Evolutionary conservation across 2,888 invertebrate species (phyloP).

Genomic region (Colostygia pectinataria): DNA sequence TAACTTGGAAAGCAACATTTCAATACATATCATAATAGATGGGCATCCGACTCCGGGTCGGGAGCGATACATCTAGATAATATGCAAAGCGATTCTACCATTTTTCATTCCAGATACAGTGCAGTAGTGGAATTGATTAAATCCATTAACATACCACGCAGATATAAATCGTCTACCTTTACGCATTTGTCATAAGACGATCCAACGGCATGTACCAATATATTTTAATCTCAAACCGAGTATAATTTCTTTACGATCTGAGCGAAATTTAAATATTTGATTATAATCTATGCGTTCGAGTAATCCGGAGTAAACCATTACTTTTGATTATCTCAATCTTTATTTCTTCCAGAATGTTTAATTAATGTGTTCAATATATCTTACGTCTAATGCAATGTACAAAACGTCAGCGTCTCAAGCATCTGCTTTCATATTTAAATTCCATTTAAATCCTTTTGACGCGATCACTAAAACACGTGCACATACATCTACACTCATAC

Average conservation of each 20-base stretch:
- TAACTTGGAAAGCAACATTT: constrained; percentile 36
- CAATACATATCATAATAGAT: constrained; percentile 43
- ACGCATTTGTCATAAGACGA: constrained; percentile 62
- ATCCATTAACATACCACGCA: constrained; percentile 59
- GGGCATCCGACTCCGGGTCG: constrained; percentile 34
- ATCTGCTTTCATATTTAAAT: constrained; percentile 33
- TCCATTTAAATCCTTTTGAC: constrained; percentile 31
- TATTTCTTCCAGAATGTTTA: constrained; percentile 16
- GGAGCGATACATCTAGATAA: constrained; percentile 47
- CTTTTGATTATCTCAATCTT: constrained; percentile 25
- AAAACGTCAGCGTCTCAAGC: constrained; percentile 13
- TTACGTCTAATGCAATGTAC: constrained; percentile 15
- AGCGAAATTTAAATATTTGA: constrained; percentile 72
- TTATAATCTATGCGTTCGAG: constrained; percentile 61
- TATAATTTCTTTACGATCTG: constrained; percentile 36
- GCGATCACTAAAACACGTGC: constrained; percentile 53
- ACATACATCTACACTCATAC: constrained; percentile 54
- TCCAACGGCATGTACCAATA: constrained; percentile 32
- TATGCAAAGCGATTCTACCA: constrained; percentile 49
- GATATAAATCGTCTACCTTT: constrained; percentile 58
- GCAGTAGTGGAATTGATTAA: constrained; percentile 56
- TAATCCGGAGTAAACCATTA: constrained; percentile 42
- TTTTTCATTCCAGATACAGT: constrained; percentile 55
- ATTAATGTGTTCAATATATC: constrained; percentile 24
- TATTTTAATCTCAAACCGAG: constrained; percentile 33